Evolutionary conservation across 2,113 vertebrate genomes (phyloP).

Genomic region (Ictalurus furcatus): DNA sequence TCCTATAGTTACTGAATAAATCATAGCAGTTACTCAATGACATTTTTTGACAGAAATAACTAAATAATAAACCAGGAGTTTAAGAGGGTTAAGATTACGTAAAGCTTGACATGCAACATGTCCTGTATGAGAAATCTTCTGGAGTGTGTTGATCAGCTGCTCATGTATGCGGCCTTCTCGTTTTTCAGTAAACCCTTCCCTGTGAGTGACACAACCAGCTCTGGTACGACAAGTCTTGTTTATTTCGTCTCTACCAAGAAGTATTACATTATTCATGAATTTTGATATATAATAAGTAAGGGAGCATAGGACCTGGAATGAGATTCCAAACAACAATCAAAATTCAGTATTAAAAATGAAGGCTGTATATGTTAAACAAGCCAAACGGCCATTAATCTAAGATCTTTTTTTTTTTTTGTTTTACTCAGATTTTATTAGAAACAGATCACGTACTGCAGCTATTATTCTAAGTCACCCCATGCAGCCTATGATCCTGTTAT

Average conservation of each 20-base stretch:
- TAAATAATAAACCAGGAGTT: not conserved
- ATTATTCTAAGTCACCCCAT: conserved; percentile 4
- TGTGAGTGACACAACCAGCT: not conserved
- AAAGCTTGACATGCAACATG: not conserved
- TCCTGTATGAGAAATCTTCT: not conserved
- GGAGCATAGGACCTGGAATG: not conserved
- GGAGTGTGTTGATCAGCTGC: conserved; percentile 15
- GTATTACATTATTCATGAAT: not conserved
- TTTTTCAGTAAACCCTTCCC: not conserved
- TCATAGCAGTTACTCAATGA: not conserved
- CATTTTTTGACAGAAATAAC: not conserved
- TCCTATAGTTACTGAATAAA: not conserved
- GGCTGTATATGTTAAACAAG: not conserved
- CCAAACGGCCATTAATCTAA: not conserved
- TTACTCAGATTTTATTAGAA: not conserved
- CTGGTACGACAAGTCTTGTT: not conserved
- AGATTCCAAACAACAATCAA: not conserved
- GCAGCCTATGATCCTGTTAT: not conserved
- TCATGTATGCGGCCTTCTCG: not conserved
- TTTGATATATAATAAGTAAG: not conserved
- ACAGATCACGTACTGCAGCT: not conserved
- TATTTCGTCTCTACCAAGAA: not conserved
- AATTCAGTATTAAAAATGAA: not conserved
- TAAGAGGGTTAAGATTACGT: not conserved
- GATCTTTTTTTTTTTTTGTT: not conserved